A percentile compares a stretch with the other conserved stretches of the same genome.
These are phyloP conservation scores for Diarsia rubi DNA, from an alignment of 2,888 invertebrate species.

Conservation along the genomic window DNA sequence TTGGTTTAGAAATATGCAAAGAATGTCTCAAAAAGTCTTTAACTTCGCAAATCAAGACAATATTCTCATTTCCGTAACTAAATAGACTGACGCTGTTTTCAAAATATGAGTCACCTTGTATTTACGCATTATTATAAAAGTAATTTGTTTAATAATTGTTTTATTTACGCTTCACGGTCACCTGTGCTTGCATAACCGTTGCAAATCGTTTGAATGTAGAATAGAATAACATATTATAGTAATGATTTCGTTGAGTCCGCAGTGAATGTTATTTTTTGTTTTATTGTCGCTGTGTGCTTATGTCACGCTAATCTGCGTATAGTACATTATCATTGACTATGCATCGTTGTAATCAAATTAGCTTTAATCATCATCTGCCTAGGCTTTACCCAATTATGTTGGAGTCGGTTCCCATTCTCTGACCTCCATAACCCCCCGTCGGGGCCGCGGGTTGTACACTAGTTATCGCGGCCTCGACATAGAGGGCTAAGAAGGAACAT, in stretches of 20 bases:
- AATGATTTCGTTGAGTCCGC: slow-evolving; percentile 6
- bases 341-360: neutral
- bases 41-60: slow-evolving; percentile 20
- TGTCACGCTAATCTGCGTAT: neutral
- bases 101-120: slow-evolving; percentile 44
- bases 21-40: slow-evolving; percentile 1
- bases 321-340: neutral
- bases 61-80: slow-evolving; percentile 38
- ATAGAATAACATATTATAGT: slow-evolving; percentile 2
- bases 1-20: slow-evolving; percentile 24
- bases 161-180: slow-evolving; percentile 60
- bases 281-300: slow-evolving; percentile 5
- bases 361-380: neutral
- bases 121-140: slow-evolving; percentile 44
- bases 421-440: no score
- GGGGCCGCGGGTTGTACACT: no score
- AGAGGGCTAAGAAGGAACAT: no score
- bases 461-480: no score
- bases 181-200: slow-evolving; percentile 36
- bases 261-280: slow-evolving; percentile 14
- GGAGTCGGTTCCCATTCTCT: no score
- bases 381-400: no score
- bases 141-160: slow-evolving; percentile 55
- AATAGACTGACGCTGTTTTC: slow-evolving; percentile 18
- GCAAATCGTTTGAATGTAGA: slow-evolving; percentile 46